These are phyloP conservation scores for Drosophila mimica DNA, from an alignment of 2,888 invertebrate genomes.

Conservation along the genomic window DNA sequence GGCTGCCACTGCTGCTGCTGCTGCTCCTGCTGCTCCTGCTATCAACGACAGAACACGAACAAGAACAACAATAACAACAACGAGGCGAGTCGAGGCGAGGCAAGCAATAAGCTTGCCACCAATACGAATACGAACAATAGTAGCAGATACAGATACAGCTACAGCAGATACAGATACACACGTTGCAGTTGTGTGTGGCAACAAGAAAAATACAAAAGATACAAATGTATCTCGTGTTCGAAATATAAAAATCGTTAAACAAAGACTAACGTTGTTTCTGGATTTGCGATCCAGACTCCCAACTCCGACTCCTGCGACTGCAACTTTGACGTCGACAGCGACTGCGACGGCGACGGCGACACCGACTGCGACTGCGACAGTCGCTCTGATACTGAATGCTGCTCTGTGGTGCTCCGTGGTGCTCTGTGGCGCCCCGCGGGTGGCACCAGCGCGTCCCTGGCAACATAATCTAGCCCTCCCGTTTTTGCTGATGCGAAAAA, in stretches of 20 bases:
- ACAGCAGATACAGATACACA: conserved; percentile 38
- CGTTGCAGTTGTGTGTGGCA: conserved; percentile 67
- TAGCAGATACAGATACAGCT: conserved; percentile 36
- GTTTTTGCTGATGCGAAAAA: conserved; percentile 60
- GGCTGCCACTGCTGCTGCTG: conserved; percentile 18
- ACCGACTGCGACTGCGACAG: conserved; percentile 12
- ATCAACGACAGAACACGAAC: conserved; percentile 63
- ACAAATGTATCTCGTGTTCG: conserved; percentile 83
- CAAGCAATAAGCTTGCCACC: conserved; percentile 62
- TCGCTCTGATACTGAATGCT: conserved; percentile 8
- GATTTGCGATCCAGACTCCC: conserved; percentile 72
- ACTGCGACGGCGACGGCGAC: neutral
- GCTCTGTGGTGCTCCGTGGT: conserved; percentile 15
- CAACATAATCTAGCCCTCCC: conserved; percentile 76
- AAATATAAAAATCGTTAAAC: conserved; percentile 82
- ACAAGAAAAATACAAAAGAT: conserved; percentile 83
- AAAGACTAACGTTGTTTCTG: conserved; percentile 79
- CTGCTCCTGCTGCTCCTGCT: conserved; percentile 42
- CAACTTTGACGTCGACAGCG: neutral
- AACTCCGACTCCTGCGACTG: conserved; percentile 32
- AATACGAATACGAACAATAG: conserved; percentile 59
- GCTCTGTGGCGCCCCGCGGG: conserved; percentile 44
- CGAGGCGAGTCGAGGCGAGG: conserved; percentile 36
- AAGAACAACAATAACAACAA: conserved; percentile 59
- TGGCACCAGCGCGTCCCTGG: conserved; percentile 45